These are phyloP conservation scores for Alosa sapidissima DNA, from an alignment of 2,797 vertebrate genomes.

Conservation along the genomic window DNA sequence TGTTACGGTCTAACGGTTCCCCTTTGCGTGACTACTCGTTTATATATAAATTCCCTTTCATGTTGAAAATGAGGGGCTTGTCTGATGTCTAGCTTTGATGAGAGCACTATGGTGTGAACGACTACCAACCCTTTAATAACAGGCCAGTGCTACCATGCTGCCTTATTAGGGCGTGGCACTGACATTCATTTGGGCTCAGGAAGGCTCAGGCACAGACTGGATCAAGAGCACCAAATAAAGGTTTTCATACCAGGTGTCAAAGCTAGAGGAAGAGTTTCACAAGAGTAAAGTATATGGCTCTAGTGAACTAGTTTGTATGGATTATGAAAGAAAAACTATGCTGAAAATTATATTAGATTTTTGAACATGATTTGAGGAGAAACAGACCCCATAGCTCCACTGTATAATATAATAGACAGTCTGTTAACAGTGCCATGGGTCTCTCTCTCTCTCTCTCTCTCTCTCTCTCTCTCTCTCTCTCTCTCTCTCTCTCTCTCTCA, in stretches of 20 bases:
- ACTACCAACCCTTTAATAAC: conserved; percentile 41
- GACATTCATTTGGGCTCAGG: not conserved
- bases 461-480: not conserved
- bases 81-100: conserved; percentile 44
- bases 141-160: conserved; percentile 16
- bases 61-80: conserved; percentile 53
- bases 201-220: not conserved
- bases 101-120: conserved; percentile 38
- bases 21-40: not conserved
- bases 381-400: not conserved
- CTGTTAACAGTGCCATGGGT: not conserved
- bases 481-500: not conserved
- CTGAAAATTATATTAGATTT: no score
- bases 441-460: no score
- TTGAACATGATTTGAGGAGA: not conserved
- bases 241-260: not conserved
- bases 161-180: conserved; percentile 21
- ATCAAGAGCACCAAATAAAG: not conserved
- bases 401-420: not conserved
- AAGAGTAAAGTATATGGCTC: no score
- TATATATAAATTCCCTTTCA: conserved; percentile 22
- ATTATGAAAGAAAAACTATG: no score
- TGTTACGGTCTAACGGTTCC: not conserved
- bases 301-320: no score
- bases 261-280: no score